Evolutionary conservation across 64 coral and sea anemone genomes (phyloP).

Genomic region (Acropora yongei): DNA sequence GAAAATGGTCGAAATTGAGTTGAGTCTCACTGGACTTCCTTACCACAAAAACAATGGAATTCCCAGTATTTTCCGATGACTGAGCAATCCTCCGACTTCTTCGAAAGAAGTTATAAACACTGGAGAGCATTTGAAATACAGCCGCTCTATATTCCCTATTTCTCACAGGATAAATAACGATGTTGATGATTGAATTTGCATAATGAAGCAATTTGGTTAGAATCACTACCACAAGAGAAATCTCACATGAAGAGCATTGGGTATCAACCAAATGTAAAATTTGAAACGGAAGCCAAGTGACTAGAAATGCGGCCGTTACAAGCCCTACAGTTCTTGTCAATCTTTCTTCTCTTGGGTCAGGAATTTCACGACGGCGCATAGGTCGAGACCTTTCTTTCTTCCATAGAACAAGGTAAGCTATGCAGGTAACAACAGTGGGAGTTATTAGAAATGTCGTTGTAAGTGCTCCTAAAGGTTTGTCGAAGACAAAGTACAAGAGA

Average conservation of each 20-base stretch:
- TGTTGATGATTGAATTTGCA: background rate
- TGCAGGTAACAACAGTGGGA: constrained; percentile 34
- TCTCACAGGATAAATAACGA: background rate
- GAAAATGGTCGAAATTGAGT: no score
- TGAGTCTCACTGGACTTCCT: background rate
- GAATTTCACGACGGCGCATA: background rate
- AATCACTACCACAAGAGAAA: background rate
- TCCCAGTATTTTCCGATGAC: no score
- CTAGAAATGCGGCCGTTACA: constrained; percentile 4
- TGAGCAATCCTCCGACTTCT: no score
- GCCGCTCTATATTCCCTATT: background rate
- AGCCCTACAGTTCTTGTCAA: constrained; percentile 14
- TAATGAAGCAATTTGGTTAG: constrained; percentile 1
- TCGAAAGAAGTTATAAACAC: background rate
- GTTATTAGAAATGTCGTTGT: constrained; percentile 15
- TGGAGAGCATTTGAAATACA: background rate
- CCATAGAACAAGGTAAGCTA: constrained; percentile 41
- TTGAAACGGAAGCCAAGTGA: constrained; percentile 61
- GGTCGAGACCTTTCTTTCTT: constrained; percentile 5
- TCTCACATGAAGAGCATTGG: background rate
- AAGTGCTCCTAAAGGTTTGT: background rate
- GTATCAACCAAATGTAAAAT: background rate
- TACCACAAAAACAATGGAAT: background rate
- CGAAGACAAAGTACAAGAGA: constrained; percentile 5
- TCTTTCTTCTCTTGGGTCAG: background rate